phyloP scores from a whole-genome alignment of 2,113 vertebrate species.

The Podarcis muralis region DNA sequence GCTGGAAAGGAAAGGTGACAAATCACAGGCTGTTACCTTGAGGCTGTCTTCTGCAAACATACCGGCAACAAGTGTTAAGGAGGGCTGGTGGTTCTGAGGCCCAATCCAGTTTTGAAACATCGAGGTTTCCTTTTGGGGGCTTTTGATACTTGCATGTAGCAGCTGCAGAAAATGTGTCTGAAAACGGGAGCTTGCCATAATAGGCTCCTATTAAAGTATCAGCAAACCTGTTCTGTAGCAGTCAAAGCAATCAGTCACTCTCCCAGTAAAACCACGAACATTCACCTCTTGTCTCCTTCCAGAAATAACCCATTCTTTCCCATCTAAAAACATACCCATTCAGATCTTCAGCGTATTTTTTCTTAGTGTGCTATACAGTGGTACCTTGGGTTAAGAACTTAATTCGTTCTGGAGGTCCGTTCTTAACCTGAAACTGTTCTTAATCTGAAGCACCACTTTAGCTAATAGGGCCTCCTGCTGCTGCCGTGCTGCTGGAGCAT shows the following conservation, averaged over 20 bases:
- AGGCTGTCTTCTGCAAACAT: constrained; percentile 70
- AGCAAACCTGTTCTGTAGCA: constrained; percentile 39
- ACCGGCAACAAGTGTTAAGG: constrained; percentile 68
- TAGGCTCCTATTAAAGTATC: constrained; percentile 41
- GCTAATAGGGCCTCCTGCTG: no score
- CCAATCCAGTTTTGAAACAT: constrained; percentile 38
- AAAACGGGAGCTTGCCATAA: constrained; percentile 14
- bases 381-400: no score
- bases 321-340: background rate
- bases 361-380: no score
- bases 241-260: constrained; percentile 45
- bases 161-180: background rate
- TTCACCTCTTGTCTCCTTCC: constrained; percentile 27
- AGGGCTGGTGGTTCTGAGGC: constrained; percentile 54
- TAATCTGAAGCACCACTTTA: no score
- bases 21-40: constrained; percentile 66
- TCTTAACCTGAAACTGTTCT: no score
- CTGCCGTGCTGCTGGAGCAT: no score
- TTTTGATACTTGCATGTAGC: constrained; percentile 3
- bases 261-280: constrained; percentile 20
- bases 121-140: background rate
- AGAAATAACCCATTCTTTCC: background rate
- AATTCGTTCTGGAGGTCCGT: no score
- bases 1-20: constrained; percentile 73
- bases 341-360: background rate